Percentiles rank a stretch among this genome's conserved stretches.
phyloP scores from a whole-genome alignment of 2,113 vertebrate genomes.

The Micronycteris hirsuta region DNA sequence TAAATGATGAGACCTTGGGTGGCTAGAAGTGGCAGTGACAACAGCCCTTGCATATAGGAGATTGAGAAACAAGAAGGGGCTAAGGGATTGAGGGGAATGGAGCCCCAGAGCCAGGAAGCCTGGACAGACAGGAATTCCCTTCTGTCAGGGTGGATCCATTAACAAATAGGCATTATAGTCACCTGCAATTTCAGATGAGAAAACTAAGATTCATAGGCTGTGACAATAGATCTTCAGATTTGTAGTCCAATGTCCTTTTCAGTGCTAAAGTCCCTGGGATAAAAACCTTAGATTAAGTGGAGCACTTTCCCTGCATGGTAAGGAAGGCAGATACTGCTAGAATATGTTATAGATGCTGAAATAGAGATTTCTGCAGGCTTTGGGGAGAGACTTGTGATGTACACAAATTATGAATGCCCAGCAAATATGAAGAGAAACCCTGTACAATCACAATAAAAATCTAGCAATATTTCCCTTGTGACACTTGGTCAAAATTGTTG shows the following conservation, averaged over 20 bases:
- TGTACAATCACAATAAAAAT: neutral
- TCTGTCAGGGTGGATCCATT: neutral
- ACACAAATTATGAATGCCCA: neutral
- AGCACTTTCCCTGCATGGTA: neutral
- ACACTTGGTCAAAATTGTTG: neutral
- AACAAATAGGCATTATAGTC: neutral
- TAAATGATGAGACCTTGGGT: neutral
- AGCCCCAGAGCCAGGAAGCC: neutral
- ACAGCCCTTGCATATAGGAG: neutral
- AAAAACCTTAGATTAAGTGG: neutral
- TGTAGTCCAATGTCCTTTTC: neutral
- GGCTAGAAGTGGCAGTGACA: neutral
- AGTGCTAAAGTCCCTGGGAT: neutral
- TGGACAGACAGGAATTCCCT: neutral
- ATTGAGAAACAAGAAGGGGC: neutral
- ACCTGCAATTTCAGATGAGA: neutral
- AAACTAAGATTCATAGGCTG: neutral
- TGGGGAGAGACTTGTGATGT: neutral
- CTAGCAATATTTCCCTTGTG: neutral
- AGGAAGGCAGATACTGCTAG: neutral
- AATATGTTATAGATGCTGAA: neutral
- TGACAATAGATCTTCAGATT: neutral
- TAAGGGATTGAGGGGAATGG: neutral
- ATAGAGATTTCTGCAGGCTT: neutral
- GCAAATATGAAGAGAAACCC: neutral